phyloP scores from a whole-genome alignment of 2,888 invertebrate genomes.

The Acleris laterana region DNA sequence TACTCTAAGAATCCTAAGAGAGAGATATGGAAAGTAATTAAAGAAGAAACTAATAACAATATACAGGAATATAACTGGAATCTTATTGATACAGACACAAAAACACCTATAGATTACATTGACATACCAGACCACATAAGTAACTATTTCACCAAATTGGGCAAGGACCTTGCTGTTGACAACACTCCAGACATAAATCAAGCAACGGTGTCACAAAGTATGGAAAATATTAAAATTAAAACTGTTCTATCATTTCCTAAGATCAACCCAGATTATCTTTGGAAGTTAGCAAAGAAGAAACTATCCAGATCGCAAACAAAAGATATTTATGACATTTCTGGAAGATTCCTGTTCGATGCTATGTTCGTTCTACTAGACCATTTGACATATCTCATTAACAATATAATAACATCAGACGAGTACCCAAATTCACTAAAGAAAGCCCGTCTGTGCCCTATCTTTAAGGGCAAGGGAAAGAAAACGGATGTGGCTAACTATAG shows the following conservation, averaged over 20 bases:
- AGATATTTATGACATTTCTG: constrained; percentile 4
- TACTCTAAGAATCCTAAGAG: not conserved
- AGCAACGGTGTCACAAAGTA: not conserved
- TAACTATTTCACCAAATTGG: not conserved
- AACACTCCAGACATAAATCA: not conserved
- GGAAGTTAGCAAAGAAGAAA: constrained; percentile 1
- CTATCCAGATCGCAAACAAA: not conserved
- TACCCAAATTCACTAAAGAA: not conserved
- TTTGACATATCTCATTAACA: not conserved
- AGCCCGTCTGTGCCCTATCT: constrained; percentile 7
- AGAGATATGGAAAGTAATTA: constrained; percentile 2
- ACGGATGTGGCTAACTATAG: not conserved
- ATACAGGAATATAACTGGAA: constrained; percentile 7
- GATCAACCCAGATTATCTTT: not conserved
- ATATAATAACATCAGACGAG: not conserved
- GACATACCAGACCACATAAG: constrained; percentile 2
- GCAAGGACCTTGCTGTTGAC: not conserved
- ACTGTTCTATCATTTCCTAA: not conserved
- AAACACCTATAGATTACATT: not conserved
- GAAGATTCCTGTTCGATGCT: not conserved
- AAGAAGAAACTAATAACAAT: constrained; percentile 1
- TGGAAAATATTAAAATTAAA: not conserved
- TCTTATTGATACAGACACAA: not conserved
- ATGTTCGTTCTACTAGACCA: not conserved
- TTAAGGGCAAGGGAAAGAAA: constrained; percentile 2